phyloP scores from a whole-genome alignment of 2,888 invertebrate species.

The Xanthorhoe designata region DNA sequence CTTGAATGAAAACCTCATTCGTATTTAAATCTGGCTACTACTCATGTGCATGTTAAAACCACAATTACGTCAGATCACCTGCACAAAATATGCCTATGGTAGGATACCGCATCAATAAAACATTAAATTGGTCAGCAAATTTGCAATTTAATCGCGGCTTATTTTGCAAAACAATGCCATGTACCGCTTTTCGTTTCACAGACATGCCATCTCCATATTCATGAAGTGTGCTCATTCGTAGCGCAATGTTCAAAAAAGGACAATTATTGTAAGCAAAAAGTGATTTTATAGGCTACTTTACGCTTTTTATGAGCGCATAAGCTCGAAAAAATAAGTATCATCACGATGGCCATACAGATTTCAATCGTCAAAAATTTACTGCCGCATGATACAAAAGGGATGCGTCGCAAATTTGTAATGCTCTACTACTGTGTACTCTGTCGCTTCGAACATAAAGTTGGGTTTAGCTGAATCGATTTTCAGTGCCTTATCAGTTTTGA shows the following conservation, averaged over 20 bases:
- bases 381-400: slow-evolving; percentile 12
- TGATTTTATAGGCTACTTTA: slow-evolving; percentile 55
- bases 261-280: slow-evolving; percentile 54
- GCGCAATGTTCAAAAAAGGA: slow-evolving; percentile 46
- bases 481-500: slow-evolving; percentile 50
- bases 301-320: slow-evolving; percentile 37
- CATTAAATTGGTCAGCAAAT: slow-evolving; percentile 37
- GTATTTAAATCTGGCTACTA: not conserved
- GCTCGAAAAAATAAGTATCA: slow-evolving; percentile 9
- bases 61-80: slow-evolving; percentile 26
- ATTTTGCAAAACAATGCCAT: slow-evolving; percentile 49
- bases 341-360: slow-evolving; percentile 19
- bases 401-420: slow-evolving; percentile 2
- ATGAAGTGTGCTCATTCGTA: slow-evolving; percentile 40
- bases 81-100: slow-evolving; percentile 20
- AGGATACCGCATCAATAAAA: slow-evolving; percentile 40
- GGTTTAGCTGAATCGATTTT: not conserved
- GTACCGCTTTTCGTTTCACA: slow-evolving; percentile 26
- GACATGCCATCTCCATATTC: slow-evolving; percentile 45
- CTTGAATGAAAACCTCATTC: not conserved
- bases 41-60: slow-evolving; percentile 10
- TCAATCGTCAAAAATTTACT: slow-evolving; percentile 22
- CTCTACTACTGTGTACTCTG: slow-evolving; percentile 8
- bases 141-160: slow-evolving; percentile 46
- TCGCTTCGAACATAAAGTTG: not conserved